Percentiles rank a stretch among this genome's conserved stretches.
phyloP scores from a whole-genome alignment of 2,888 invertebrate genomes.

The Blastobasis lacticolella region DNA sequence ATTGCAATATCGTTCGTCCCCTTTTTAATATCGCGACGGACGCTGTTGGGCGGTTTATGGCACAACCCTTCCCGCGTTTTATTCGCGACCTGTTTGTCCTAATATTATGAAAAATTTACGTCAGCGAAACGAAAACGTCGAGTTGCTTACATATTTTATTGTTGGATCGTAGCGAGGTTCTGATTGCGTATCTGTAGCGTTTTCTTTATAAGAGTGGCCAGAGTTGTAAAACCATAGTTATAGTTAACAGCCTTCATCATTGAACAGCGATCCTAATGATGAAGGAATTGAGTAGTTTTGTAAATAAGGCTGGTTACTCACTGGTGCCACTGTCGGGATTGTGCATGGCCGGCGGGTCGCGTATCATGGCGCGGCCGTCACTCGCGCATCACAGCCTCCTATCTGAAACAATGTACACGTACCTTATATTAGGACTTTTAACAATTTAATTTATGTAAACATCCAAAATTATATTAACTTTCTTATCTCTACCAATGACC shows the following conservation, averaged over 20 bases:
- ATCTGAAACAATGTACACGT: slow-evolving; percentile 44
- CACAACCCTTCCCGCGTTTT: slow-evolving; percentile 72
- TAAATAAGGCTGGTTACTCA: slow-evolving; percentile 32
- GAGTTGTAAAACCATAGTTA: no score
- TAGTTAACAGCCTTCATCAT: no score
- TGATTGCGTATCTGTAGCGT: no score
- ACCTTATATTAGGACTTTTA: no score
- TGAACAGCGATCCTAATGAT: no score
- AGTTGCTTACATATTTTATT: slow-evolving; percentile 38
- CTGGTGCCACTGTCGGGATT: slow-evolving; percentile 62
- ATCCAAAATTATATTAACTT: no score
- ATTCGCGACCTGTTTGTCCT: slow-evolving; percentile 73
- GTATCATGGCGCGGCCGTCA: slow-evolving; percentile 65
- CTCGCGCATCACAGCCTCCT: slow-evolving; percentile 52
- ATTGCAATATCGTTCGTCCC: slow-evolving; percentile 74
- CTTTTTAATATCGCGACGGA: slow-evolving; percentile 74
- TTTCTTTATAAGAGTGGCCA: no score
- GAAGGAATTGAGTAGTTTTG: no score
- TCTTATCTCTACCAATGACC: no score
- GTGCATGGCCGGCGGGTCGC: slow-evolving; percentile 73
- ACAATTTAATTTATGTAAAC: no score
- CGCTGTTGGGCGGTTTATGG: slow-evolving; percentile 69
- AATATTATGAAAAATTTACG: slow-evolving; percentile 72
- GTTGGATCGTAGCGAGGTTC: slow-evolving; percentile 6
- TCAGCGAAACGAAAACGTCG: slow-evolving; percentile 60